Base-by-base conservation (phyloP, 2,797 vertebrate species). In the Toxotes lorentzi region DNA sequence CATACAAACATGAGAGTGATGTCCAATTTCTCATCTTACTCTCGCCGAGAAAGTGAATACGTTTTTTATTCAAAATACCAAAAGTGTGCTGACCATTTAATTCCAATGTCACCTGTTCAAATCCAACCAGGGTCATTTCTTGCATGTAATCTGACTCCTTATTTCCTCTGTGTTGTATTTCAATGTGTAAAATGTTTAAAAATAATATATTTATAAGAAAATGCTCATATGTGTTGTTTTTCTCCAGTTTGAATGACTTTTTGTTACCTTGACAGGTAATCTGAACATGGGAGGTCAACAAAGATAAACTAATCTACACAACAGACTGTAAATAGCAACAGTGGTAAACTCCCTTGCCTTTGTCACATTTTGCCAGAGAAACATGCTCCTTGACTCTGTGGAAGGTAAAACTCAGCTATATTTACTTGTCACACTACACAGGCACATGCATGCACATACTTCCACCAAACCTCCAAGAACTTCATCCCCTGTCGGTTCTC, bases 401-500 rank as follows among this genome's bases (percentile, higher is more conserved):
- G 14, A 14, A 24, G 4, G 21, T 70, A 35, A 51, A 53, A 60
- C 17, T 23, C 1, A 45, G 30, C 7, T 54, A 24, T 19, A 41
- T 45, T 2, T 41, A 51, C 23, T 23, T 24, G 5, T 24, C 35
- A 17, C 27, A 4, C 27, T 17, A 62, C 10, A 3, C 51, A 57
- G 17, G 51, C 38, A 6, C 17, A 14, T 51, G 10, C n/a, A 63
- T 56, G 38, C 45, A 60, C 47, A n/a, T 32, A 53, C 16, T 7
- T 32, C 13, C 40, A 19, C 13, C 16, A 72, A 69, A 41, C 27
- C 8, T 17, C 7, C 30, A 54, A 23, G 0, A 61, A 40, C 17
- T 17, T 40, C n/a, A 76, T 27, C 23, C 35, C 48, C 14, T 35
- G 35, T n/a, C 73, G 17, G 11, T 19, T 76, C 53, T 76, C 53